A percentile compares a stretch with the other conserved stretches of the same genome.
Conservation (phyloP, 2,888 invertebrate genomes). For the Psylliodes chrysocephalus region DNA sequence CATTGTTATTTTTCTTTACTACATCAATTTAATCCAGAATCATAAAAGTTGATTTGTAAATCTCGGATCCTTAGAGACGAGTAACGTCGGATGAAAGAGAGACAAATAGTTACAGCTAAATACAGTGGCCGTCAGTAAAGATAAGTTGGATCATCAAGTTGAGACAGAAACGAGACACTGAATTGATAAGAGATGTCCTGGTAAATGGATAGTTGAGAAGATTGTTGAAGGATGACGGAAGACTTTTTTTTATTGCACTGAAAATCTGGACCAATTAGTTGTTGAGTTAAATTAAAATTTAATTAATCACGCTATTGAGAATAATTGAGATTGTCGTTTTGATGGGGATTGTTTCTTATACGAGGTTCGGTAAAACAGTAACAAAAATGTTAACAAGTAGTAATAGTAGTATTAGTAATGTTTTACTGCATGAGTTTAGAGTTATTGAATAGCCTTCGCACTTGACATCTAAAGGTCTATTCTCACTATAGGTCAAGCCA, state of each 20-base stretch:
- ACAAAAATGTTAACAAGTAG: no score
- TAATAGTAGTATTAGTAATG: no score
- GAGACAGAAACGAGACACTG: conserved; percentile 37
- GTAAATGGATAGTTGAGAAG: conserved; percentile 29
- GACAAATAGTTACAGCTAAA: conserved; percentile 36
- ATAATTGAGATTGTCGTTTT: no score
- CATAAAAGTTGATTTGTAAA: conserved; percentile 21
- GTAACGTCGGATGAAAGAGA: conserved; percentile 29
- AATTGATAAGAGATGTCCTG: conserved; percentile 37
- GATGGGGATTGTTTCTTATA: no score
- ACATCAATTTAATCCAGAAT: conserved; percentile 7
- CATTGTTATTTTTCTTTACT: conserved; percentile 12
- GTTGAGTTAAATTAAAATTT: neutral
- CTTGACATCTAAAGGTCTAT: no score
- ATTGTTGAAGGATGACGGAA: conserved; percentile 28
- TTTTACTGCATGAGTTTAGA: no score
- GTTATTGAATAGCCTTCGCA: no score
- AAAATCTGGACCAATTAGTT: conserved; percentile 15
- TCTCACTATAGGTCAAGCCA: no score
- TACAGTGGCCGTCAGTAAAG: conserved; percentile 35
- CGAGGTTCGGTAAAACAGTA: no score
- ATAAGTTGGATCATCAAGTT: conserved; percentile 38
- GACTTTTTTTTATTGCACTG: conserved; percentile 10
- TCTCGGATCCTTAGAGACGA: conserved; percentile 9
- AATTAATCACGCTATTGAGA: neutral